These are phyloP conservation scores for Cryptus viduatorius DNA, from an alignment of 2,888 invertebrate genomes.

Conservation along the genomic window DNA sequence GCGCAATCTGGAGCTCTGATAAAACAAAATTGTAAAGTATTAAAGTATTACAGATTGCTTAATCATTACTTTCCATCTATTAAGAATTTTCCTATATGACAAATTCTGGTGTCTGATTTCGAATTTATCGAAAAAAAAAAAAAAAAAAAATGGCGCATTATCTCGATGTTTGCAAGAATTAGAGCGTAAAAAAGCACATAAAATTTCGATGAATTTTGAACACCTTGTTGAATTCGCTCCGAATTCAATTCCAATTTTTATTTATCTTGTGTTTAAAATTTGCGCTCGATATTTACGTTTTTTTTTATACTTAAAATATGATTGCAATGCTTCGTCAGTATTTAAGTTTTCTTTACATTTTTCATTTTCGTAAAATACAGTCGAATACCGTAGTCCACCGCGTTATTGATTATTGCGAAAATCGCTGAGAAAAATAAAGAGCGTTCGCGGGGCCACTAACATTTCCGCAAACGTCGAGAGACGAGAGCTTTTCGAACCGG, in stretches of 20 bases:
- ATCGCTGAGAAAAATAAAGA: conserved; percentile 49
- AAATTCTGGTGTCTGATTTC: too few species aligned
- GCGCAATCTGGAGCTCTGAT: not conserved
- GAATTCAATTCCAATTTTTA: not conserved
- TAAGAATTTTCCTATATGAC: too few species aligned
- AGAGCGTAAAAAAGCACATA: too few species aligned
- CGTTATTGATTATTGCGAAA: conserved; percentile 25
- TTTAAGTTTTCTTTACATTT: not conserved
- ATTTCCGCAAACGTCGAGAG: conserved; percentile 60
- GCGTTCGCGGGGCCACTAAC: conserved; percentile 26
- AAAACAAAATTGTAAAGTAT: not conserved
- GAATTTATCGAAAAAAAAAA: too few species aligned
- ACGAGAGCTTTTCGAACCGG: conserved; percentile 41
- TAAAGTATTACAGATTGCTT: too few species aligned
- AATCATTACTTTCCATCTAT: too few species aligned
- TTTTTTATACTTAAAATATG: not conserved
- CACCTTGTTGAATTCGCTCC: too few species aligned
- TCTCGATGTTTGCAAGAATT: too few species aligned
- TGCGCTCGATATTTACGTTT: too few species aligned
- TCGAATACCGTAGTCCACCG: not conserved
- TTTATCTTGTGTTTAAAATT: not conserved
- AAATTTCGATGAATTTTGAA: too few species aligned
- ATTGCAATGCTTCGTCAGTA: not conserved
- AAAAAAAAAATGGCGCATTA: too few species aligned
- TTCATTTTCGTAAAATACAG: not conserved